Evolutionary conservation across 2,797 vertebrate species (phyloP), one percentile per base, ranked within the genome.

Genomic region (Muraenolepis orangiensis): DNA sequence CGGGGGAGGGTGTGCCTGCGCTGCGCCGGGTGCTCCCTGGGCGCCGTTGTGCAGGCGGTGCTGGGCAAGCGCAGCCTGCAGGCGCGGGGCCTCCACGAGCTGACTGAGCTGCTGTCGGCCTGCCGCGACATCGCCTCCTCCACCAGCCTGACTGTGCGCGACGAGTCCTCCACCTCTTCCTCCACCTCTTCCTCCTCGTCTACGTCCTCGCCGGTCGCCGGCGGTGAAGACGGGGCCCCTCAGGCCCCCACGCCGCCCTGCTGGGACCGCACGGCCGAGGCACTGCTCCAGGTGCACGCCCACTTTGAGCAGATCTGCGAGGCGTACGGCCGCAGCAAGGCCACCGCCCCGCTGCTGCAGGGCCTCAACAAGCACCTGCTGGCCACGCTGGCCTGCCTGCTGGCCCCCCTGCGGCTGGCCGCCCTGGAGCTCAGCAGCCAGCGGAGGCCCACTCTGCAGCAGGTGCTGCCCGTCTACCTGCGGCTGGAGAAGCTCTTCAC

Each of bases 401-500:
- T 99, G 87, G 94, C 96, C 0, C 98, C 98, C 0, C 93, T 99
- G 75, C 97, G 98, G 23, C 95, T 97, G 88, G 98, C 96, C 0
- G 96, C 96, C 66, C 94, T 98, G 0, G 97, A 99, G 83, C 92
- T 99, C 75, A 96, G 96, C 91, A 95, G 94, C 0, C 96, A 99
- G 90, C 95, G 94, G 86, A 94, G 95, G 80, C 96, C 98, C 72
- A 99, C 98, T 7, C 87, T 99, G 80, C 98, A 99, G 90, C 95
- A 97, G 76, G 97, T 99, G 66, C 92, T 99, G 81, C 98, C 98
- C 2, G 97, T 96, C 88, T 99, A 99, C 6, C 94, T 98, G 74
- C 94, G 95, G 81, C 88, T 99, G 89, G 98, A 99, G 93, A 99
- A 99, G 90, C 96, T 99, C 28, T 99, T 98, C 90, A 99, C 97